phyloP scores from a whole-genome alignment of 2,888 invertebrate genomes.

The Drosophila longiperda region DNA sequence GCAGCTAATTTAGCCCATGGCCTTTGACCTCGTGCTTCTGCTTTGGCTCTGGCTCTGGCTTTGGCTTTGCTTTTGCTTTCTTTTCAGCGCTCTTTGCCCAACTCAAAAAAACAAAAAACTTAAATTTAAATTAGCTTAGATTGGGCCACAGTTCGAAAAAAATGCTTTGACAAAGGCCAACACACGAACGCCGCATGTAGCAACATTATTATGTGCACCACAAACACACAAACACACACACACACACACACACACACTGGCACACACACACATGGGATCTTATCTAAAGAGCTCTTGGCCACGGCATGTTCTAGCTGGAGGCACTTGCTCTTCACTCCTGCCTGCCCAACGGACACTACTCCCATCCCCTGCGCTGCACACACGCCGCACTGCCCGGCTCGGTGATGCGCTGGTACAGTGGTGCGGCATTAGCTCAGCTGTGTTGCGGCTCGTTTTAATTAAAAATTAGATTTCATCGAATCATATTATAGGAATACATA shows the following conservation, averaged over 20 bases:
- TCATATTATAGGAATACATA: conserved; percentile 38
- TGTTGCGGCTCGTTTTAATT: conserved; percentile 63
- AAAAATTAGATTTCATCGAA: conserved; percentile 59
- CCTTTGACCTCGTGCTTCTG: conserved; percentile 57
- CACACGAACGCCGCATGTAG: conserved; percentile 43
- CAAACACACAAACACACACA: conserved; percentile 9
- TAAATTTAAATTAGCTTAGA: conserved; percentile 76
- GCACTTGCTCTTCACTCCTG: background rate
- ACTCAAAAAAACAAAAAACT: background rate
- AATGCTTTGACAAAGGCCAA: conserved; percentile 58
- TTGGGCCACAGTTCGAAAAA: conserved; percentile 51
- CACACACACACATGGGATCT: conserved; percentile 8
- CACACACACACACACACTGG: conserved; percentile 8
- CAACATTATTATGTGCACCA: conserved; percentile 38
- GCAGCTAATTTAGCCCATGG: conserved; percentile 59
- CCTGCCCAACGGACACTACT: background rate
- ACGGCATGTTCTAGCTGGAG: background rate
- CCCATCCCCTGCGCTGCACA: background rate
- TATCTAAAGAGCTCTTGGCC: conserved; percentile 4
- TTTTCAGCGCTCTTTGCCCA: conserved; percentile 18
- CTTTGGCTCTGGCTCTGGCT: conserved; percentile 36
- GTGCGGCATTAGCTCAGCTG: background rate
- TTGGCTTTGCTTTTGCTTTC: conserved; percentile 13
- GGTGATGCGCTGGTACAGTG: background rate
- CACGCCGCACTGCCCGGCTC: background rate